Base-by-base conservation (phyloP, 37 sponge, comb jelly and placozoan species). In the Cliona cf. orientalis region DNA sequence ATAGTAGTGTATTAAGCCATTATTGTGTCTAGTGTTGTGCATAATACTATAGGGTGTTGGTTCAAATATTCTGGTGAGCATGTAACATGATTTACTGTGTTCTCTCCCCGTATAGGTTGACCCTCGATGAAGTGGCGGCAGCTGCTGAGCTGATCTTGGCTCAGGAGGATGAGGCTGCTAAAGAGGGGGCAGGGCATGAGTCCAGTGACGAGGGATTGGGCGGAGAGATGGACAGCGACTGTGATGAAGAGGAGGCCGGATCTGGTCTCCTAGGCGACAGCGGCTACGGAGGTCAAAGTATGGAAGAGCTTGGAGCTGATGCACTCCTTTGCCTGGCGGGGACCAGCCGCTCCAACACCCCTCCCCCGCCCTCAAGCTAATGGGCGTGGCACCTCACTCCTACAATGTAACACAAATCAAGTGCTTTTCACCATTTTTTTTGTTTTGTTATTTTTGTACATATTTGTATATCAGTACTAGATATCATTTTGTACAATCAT, bases 271-370 rank as follows among this genome's bases (percentile, higher is more conserved):
- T 80, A 1, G 66, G 63, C 1, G 81, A 80, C 66, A 80, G 87
- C 74, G 80, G 81, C 1, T 87, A 80, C 56, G 73, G 75, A 19
- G 75, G 68, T 33, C 42, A 21, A 34, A 31, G 42, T 71, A 45
- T 85, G 41, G 86, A 85, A 11, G 86, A 85, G 42, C 23, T 85
- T 39, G 86, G 86, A 46, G 86, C 86, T 11, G 72, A 85, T 58
- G 86, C 86, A 5, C 49, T 85, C 7, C 72, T 85, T 23, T 77
- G 72, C 31, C 72, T 85, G 57, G 86, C 86, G 38, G 70, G 75
- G 9, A 23, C 35, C 25, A 72, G 55, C 2, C 72, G 66, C 17
- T n/a, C n/a, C n/a, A n/a, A 19, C 17, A 1, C n/a, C 21, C 42
- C 68, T 45, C 45, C 58, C 43, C 17, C 71, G 3, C 19, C 33